A percentile compares a stretch with the other conserved stretches of the same genome.
These are phyloP conservation scores for Ormyrus rosae DNA, from an alignment of 2,888 invertebrate genomes.

Conservation along the genomic window DNA sequence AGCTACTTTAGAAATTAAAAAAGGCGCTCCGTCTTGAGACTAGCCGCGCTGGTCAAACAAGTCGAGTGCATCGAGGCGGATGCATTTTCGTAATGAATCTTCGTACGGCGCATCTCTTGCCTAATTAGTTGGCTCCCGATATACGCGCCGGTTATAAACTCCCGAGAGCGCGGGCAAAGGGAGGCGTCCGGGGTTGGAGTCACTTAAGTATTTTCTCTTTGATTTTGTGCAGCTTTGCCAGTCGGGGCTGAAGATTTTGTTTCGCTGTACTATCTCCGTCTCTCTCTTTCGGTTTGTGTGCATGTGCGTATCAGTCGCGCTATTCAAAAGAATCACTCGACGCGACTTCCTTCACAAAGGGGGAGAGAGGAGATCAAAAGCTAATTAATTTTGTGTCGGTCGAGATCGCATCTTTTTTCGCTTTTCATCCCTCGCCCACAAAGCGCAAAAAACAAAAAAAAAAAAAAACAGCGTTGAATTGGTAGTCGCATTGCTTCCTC, in stretches of 20 bases:
- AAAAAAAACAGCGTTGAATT: too few species aligned
- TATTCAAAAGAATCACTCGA: conserved; percentile 24
- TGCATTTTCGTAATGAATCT: too few species aligned
- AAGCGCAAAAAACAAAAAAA: too few species aligned
- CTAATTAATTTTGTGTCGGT: background rate
- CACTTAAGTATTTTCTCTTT: conserved; percentile 22
- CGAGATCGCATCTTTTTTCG: too few species aligned
- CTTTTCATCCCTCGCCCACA: too few species aligned
- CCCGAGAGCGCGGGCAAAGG: background rate
- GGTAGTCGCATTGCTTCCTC: too few species aligned
- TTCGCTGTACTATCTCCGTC: background rate
- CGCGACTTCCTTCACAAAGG: background rate
- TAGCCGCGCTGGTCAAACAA: background rate
- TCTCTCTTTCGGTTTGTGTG: background rate
- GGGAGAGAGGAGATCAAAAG: conserved; percentile 1
- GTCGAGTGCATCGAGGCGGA: too few species aligned
- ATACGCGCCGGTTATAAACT: background rate
- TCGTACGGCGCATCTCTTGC: too few species aligned
- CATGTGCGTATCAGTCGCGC: background rate
- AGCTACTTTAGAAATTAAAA: background rate
- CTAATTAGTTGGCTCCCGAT: too few species aligned
- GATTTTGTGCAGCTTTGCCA: conserved; percentile 6
- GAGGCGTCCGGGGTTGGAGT: background rate
- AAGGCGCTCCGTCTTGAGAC: background rate
- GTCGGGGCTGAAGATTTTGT: background rate